Evolutionary conservation across 2,888 invertebrate genomes (phyloP).

Genomic region (Troides oblongomaculatus): DNA sequence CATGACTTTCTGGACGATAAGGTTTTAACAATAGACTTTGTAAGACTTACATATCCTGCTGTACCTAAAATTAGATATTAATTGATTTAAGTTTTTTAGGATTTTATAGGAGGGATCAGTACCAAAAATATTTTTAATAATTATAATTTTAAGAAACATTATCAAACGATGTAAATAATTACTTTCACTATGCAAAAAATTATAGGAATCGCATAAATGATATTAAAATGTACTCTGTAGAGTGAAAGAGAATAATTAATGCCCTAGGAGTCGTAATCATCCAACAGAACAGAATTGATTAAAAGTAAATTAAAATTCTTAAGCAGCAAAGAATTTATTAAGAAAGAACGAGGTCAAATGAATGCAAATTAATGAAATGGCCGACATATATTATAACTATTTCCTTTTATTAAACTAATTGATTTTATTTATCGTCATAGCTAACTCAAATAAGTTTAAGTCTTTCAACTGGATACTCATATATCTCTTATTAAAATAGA

Average conservation of each 20-base stretch:
- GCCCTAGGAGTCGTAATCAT: constrained; percentile 24
- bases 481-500: too few relatives aligned
- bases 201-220: constrained; percentile 18
- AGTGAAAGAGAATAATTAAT: constrained; percentile 27
- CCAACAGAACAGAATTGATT: constrained; percentile 27
- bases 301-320: constrained; percentile 30
- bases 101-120: too few relatives aligned
- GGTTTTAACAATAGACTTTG: too few relatives aligned
- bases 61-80: too few relatives aligned
- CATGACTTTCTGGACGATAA: too few relatives aligned
- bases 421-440: neutral
- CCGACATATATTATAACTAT: constrained; percentile 2
- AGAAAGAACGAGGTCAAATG: constrained; percentile 22
- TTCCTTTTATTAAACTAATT: neutral
- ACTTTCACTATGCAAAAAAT: constrained; percentile 5
- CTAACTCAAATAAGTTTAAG: too few relatives aligned
- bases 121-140: too few relatives aligned
- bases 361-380: constrained; percentile 23
- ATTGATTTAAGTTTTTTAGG: too few relatives aligned
- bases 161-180: neutral
- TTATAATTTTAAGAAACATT: neutral
- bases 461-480: too few relatives aligned
- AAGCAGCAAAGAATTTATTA: constrained; percentile 24
- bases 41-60: too few relatives aligned
- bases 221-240: constrained; percentile 21